Percentiles rank a stretch among this genome's conserved stretches.
These are phyloP conservation scores for Drosophila miranda DNA, from an alignment of 1,140 invertebrate genomes.

Conservation along the genomic window DNA sequence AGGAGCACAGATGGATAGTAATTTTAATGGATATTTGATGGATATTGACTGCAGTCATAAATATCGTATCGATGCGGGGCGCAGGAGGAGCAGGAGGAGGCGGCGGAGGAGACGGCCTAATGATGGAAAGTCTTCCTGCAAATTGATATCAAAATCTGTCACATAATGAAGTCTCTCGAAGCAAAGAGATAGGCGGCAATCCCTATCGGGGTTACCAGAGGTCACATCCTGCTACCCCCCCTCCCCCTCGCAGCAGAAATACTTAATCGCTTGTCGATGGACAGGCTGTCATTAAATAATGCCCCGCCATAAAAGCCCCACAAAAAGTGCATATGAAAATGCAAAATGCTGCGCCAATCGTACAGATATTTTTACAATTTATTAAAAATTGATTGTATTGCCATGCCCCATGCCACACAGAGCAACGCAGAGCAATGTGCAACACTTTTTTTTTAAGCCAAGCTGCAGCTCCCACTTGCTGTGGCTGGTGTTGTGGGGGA, in stretches of 20 bases:
- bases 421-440: conserved; percentile 12
- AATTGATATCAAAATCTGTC: conserved; percentile 29
- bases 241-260: too few species aligned
- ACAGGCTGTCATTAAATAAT: conserved; percentile 71
- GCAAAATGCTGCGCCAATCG: conserved; percentile 56
- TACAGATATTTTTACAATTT: conserved; percentile 71
- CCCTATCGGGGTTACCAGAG: conserved; percentile 4
- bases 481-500: conserved; percentile 1
- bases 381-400: conserved; percentile 80
- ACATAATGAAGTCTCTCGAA: conserved; percentile 20
- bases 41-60: conserved; percentile 60
- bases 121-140: conserved; percentile 47
- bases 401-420: conserved; percentile 23
- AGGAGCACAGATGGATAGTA: conserved; percentile 44
- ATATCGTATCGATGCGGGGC: conserved; percentile 56
- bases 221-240: conserved; percentile 10
- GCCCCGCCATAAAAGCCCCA: conserved; percentile 57
- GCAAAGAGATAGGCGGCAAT: conserved; percentile 6
- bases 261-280: conserved; percentile 45
- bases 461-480: conserved; percentile 58
- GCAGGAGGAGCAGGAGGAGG: too few species aligned
- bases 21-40: conserved; percentile 68
- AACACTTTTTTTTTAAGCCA: conserved; percentile 29
- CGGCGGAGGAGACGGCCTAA: conserved; percentile 27
- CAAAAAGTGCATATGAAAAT: conserved; percentile 55